These are phyloP conservation scores for Dinocampus coccinellae DNA, from an alignment of 2,888 invertebrate genomes.

Conservation along the genomic window DNA sequence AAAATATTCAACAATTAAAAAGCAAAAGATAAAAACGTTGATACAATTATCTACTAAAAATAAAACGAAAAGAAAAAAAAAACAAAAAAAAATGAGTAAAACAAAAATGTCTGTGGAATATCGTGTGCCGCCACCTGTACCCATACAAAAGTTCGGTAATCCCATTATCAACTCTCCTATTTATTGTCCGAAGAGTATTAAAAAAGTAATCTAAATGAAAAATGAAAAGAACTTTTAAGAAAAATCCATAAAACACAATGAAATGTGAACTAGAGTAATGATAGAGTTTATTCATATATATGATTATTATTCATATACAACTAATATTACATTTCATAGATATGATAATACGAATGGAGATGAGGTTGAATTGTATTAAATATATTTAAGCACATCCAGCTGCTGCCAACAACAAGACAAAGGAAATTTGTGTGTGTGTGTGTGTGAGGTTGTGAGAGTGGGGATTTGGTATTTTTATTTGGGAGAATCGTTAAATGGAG, in stretches of 20 bases:
- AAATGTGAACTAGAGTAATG: background rate
- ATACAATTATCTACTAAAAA: too few species aligned
- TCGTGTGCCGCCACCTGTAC: background rate
- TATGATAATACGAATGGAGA: background rate
- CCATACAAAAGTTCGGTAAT: background rate
- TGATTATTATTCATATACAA: background rate
- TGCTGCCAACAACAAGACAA: constrained; percentile 24
- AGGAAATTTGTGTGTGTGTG: constrained; percentile 17
- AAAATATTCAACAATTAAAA: too few species aligned
- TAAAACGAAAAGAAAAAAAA: too few species aligned
- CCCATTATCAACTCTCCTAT: background rate
- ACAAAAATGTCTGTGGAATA: too few species aligned
- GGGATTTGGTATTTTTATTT: constrained; percentile 20
- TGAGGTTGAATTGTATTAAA: background rate
- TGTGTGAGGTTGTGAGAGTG: constrained; percentile 1
- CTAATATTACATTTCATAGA: background rate
- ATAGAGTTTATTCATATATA: background rate
- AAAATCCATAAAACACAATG: background rate
- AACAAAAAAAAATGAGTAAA: too few species aligned
- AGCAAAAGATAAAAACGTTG: too few species aligned
- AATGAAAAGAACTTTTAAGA: background rate
- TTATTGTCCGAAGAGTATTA: background rate
- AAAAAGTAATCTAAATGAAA: background rate
- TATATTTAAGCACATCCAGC: too few species aligned
- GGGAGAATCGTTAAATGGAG: constrained; percentile 20